These are phyloP conservation scores for Raja brachyura DNA, from an alignment of 2,113 vertebrate genomes.

Conservation along the genomic window DNA sequence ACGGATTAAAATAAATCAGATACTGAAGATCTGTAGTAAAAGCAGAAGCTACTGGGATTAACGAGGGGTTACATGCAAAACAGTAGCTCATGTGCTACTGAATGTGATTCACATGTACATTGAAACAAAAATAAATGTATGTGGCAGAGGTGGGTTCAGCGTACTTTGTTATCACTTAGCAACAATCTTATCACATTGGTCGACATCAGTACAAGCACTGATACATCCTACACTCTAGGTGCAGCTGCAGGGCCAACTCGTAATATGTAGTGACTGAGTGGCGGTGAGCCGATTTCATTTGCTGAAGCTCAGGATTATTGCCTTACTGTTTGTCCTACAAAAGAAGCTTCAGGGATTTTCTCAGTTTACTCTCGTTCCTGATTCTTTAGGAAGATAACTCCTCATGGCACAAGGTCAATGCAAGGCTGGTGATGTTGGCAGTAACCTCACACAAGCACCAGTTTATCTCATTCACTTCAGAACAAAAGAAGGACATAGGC, in stretches of 20 bases:
- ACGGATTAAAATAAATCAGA: not conserved
- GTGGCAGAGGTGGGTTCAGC: not conserved
- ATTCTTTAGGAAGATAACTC: constrained; percentile 20
- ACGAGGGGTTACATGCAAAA: not conserved
- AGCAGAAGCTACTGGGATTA: not conserved
- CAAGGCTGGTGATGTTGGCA: not conserved
- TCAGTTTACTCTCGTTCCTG: constrained; percentile 26
- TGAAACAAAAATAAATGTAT: not conserved
- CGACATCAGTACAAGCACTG: not conserved
- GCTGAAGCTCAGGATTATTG: constrained; percentile 13
- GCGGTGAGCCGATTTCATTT: not conserved
- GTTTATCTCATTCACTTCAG: constrained; percentile 17
- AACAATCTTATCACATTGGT: not conserved
- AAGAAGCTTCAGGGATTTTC: constrained; percentile 17
- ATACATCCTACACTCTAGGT: not conserved
- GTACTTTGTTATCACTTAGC: not conserved
- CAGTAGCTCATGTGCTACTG: not conserved
- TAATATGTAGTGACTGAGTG: not conserved
- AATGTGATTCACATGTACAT: not conserved
- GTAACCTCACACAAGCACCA: constrained; percentile 17
- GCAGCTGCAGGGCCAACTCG: not conserved
- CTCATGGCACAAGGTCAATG: constrained; percentile 9
- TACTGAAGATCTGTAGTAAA: not conserved
- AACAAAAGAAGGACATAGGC: not conserved
- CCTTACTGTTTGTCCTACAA: not conserved